These are phyloP conservation scores for Drosophila bunnanda DNA, from an alignment of 2,888 invertebrate species.

Conservation along the genomic window DNA sequence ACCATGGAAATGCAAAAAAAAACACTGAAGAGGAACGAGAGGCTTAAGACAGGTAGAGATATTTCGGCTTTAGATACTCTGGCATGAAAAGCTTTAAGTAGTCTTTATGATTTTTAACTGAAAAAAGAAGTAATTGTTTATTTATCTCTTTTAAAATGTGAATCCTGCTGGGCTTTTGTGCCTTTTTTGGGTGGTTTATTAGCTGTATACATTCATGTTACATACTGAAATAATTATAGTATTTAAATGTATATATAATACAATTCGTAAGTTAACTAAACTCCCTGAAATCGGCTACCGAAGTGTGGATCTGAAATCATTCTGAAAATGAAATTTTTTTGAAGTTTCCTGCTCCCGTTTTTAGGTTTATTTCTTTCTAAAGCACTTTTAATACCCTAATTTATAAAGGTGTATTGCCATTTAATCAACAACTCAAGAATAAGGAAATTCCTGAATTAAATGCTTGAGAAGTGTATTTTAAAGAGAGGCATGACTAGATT, in stretches of 20 bases:
- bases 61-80: conserved; percentile 16
- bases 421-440: background rate
- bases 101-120: background rate
- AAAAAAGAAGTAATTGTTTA: background rate
- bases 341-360: background rate
- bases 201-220: background rate
- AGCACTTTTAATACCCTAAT: background rate
- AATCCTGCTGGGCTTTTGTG: background rate
- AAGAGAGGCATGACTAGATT: background rate
- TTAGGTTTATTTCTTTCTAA: background rate
- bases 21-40: background rate
- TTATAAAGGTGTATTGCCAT: no score
- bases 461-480: background rate
- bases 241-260: background rate
- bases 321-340: no score
- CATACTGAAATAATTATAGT: no score
- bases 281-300: background rate
- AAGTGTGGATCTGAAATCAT: background rate
- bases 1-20: conserved; percentile 5
- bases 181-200: background rate
- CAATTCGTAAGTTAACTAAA: background rate
- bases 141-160: background rate
- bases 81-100: background rate
- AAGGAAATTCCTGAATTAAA: background rate
- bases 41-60: conserved; percentile 29